Conservation (phyloP, 1,140 invertebrate species). For the Macrostomum lignano region DNA sequence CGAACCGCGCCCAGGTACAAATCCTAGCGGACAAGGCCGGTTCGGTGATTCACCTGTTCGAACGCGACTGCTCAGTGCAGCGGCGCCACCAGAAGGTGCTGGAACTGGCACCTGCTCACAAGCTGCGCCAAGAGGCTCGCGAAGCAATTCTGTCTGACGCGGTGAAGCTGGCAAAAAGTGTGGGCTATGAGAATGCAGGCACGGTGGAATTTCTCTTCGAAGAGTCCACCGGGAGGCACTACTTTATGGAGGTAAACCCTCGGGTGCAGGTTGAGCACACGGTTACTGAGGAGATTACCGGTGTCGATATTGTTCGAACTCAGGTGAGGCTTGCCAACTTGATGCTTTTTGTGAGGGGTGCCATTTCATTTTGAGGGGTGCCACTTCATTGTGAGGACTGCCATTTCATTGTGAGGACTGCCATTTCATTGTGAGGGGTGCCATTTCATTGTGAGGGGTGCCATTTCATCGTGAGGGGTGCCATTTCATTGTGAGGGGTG, state of each 20-base stretch:
- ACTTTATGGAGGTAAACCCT: conserved; percentile 98
- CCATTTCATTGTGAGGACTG: too few relatives aligned
- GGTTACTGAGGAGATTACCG: conserved; percentile 93
- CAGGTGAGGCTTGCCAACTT: too few relatives aligned
- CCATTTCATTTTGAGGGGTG: too few relatives aligned
- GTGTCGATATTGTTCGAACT: too few relatives aligned
- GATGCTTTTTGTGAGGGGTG: too few relatives aligned
- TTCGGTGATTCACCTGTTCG: conserved; percentile 81
- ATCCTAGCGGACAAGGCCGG: conserved; percentile 59
- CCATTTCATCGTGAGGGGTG: too few relatives aligned
- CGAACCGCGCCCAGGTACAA: conserved; percentile 46
- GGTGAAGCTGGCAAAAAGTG: conserved; percentile 54
- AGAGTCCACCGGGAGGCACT: conserved; percentile 54
- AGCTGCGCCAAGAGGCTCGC: conserved; percentile 40
- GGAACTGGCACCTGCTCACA: conserved; percentile 85
- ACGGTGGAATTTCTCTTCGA: conserved; percentile 95
- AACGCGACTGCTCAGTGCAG: conserved; percentile 92
- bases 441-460: too few relatives aligned
- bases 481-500: too few relatives aligned
- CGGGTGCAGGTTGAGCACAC: conserved; percentile 94
- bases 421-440: too few relatives aligned
- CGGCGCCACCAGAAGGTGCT: conserved; percentile 80
- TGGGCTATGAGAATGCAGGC: conserved; percentile 58
- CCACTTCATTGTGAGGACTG: too few relatives aligned
- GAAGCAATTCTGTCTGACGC: conserved; percentile 65